Conservation (phyloP, 2,888 invertebrate species). For the Hylaea fasciaria region DNA sequence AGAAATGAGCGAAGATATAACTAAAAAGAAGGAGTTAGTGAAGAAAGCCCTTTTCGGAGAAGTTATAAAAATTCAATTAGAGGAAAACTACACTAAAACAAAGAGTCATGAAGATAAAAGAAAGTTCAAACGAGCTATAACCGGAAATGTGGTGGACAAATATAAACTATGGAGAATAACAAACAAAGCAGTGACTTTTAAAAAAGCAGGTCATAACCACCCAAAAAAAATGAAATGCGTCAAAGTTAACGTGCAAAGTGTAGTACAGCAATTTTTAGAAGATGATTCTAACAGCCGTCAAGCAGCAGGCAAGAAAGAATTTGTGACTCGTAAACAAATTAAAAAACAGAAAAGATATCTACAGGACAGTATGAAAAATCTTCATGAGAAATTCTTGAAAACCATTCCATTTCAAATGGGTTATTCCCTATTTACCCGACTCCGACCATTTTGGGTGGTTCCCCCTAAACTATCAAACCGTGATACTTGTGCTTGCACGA, state of each 20-base stretch:
- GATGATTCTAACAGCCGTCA: slow-evolving; percentile 15
- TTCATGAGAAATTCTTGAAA: slow-evolving; percentile 4
- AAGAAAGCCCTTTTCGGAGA: slow-evolving; percentile 36
- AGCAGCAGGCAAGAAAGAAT: slow-evolving; percentile 47
- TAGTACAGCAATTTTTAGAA: slow-evolving; percentile 7
- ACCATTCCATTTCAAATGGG: not conserved
- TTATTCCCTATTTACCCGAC: slow-evolving; percentile 33
- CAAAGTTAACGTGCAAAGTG: not conserved
- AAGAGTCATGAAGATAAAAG: slow-evolving; percentile 32
- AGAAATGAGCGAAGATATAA: slow-evolving; percentile 30
- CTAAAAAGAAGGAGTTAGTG: slow-evolving; percentile 27
- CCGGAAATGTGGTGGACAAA: slow-evolving; percentile 33
- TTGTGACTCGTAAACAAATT: slow-evolving; percentile 32
- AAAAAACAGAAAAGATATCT: slow-evolving; percentile 35
- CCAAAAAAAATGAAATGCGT: not conserved
- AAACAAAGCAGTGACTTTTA: slow-evolving; percentile 2
- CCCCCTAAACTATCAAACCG: slow-evolving; percentile 39
- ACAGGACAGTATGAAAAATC: not conserved
- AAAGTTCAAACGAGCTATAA: slow-evolving; percentile 25
- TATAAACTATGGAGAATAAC: slow-evolving; percentile 16
- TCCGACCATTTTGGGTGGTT: slow-evolving; percentile 45
- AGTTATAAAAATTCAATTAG: slow-evolving; percentile 36
- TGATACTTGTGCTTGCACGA: slow-evolving; percentile 46
- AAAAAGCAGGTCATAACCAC: not conserved
- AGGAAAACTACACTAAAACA: slow-evolving; percentile 35